Percentiles rank a stretch among this genome's conserved stretches.
Evolutionary conservation across 1,140 invertebrate genomes (phyloP).

Genomic region (Megathymus violae): DNA sequence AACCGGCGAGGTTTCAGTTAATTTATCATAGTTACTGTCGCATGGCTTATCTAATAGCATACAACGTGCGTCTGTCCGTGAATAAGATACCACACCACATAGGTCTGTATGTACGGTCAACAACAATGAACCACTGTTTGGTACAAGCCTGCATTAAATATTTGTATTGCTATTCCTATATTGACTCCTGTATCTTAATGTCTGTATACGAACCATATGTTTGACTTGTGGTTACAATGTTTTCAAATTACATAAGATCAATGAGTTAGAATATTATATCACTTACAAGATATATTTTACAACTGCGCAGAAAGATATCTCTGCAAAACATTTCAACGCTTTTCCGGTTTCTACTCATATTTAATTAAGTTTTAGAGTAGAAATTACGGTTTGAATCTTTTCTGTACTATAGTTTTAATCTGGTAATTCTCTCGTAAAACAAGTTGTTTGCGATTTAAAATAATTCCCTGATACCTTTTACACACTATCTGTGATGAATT

Average conservation of each 20-base stretch:
- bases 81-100: neutral
- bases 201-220: conserved; percentile 19
- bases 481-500: no score
- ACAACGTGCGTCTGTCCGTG: conserved; percentile 13
- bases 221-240: conserved; percentile 25
- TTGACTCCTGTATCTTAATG: conserved; percentile 14
- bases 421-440: no score
- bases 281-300: neutral
- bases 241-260: conserved; percentile 23
- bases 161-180: conserved; percentile 27
- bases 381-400: no score
- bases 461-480: no score
- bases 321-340: neutral
- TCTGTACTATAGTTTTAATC: no score
- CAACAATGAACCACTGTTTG: conserved; percentile 15
- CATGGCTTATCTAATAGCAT: conserved; percentile 11
- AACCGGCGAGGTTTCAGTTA: neutral
- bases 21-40: conserved; percentile 7
- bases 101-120: neutral
- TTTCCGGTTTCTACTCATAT: neutral
- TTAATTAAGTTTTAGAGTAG: no score
- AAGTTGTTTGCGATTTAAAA: no score
- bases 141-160: conserved; percentile 22
- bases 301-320: neutral
- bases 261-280: conserved; percentile 9